Evolutionary conservation across 2,113 vertebrate genomes (phyloP).

Genomic region (Sclerurus mexicanus): DNA sequence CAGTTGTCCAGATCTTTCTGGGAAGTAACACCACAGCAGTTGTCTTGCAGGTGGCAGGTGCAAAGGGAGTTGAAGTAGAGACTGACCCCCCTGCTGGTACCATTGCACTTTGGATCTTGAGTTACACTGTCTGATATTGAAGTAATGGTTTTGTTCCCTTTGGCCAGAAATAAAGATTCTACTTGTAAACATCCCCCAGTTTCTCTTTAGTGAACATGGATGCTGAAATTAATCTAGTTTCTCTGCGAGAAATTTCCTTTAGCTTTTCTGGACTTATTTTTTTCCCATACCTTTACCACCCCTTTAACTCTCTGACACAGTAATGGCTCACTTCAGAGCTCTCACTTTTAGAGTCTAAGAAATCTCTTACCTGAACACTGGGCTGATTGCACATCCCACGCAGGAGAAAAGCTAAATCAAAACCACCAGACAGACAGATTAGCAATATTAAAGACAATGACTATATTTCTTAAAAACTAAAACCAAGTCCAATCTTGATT

Average conservation of each 20-base stretch:
- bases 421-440: background rate
- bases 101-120: background rate
- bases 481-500: background rate
- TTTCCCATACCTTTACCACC: background rate
- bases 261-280: background rate
- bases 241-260: background rate
- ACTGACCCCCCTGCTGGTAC: background rate
- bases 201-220: background rate
- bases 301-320: background rate
- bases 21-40: background rate
- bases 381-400: background rate
- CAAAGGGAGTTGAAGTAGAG: background rate
- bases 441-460: background rate
- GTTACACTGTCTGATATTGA: background rate
- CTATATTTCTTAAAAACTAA: background rate
- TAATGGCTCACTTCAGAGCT: background rate
- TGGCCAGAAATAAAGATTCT: background rate
- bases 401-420: background rate
- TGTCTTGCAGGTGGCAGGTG: background rate
- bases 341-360: background rate
- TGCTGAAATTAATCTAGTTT: background rate
- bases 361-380: background rate
- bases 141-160: background rate
- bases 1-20: background rate
- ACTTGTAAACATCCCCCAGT: background rate